Evolutionary conservation across 2,888 invertebrate genomes (phyloP).

Genomic region (Tortricodes alternella): DNA sequence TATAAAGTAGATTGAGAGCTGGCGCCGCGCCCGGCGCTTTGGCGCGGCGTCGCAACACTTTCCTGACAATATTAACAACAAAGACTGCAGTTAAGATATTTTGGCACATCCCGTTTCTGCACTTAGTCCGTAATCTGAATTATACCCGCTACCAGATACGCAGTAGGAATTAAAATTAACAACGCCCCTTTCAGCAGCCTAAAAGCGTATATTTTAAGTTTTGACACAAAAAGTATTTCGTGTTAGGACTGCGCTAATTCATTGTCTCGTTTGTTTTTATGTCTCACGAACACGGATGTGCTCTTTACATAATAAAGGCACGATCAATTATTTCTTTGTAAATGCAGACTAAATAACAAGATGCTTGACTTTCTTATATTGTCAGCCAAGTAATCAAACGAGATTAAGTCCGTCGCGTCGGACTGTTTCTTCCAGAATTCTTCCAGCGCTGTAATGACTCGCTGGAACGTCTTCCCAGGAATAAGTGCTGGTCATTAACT

Average conservation of each 20-base stretch:
- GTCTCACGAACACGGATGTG: background rate
- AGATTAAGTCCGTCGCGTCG: conserved; percentile 13
- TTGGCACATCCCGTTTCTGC: conserved; percentile 23
- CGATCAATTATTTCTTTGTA: background rate
- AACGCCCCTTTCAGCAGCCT: background rate
- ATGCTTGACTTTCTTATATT: too few relatives aligned
- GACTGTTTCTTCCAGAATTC: conserved; percentile 9
- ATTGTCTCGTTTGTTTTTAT: background rate
- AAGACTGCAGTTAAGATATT: conserved; percentile 28
- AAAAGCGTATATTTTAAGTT: background rate
- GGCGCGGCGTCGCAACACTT: conserved; percentile 21
- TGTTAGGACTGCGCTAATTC: background rate
- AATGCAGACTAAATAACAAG: too few relatives aligned
- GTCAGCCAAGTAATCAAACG: background rate
- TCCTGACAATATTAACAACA: conserved; percentile 26
- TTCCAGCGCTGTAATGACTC: conserved; percentile 20
- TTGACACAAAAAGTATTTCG: background rate
- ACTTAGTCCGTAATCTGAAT: conserved; percentile 25
- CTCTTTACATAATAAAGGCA: background rate
- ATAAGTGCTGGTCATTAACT: conserved; percentile 29
- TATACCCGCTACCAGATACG: conserved; percentile 8
- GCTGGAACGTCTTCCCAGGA: conserved; percentile 16
- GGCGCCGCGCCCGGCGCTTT: conserved; percentile 26
- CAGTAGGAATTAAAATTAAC: background rate
- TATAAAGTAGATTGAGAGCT: conserved; percentile 14